Percentiles rank a stretch among this genome's conserved stretches.
Conservation (phyloP, 2,888 invertebrate genomes). For the Aphodius sticticus region DNA sequence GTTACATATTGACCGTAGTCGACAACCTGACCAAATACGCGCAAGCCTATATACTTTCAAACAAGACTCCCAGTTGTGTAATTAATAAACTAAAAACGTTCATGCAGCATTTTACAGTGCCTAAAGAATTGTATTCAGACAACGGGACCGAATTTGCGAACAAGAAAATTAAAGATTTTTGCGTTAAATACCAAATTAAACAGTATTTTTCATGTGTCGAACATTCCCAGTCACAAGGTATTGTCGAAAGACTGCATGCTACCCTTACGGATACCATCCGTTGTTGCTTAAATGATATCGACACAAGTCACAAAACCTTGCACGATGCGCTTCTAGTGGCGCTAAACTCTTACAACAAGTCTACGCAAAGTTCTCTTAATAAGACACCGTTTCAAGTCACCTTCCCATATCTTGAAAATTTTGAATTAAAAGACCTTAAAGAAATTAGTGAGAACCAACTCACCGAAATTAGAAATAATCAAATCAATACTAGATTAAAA, state of each 20-base stretch:
- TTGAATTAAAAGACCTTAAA: neutral
- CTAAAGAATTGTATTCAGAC: neutral
- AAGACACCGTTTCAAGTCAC: neutral
- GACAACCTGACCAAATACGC: slow-evolving; percentile 4
- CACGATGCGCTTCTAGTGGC: neutral
- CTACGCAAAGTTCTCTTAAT: neutral
- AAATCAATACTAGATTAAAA: too few species aligned
- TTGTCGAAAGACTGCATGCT: neutral
- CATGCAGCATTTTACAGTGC: neutral
- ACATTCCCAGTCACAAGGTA: slow-evolving; percentile 5
- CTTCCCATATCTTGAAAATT: neutral
- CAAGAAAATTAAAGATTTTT: neutral
- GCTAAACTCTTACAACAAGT: slow-evolving; percentile 5
- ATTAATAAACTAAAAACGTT: slow-evolving; percentile 5
- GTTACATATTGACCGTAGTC: neutral
- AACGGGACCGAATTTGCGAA: neutral
- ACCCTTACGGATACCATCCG: neutral
- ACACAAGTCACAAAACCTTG: neutral
- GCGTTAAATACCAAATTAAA: neutral
- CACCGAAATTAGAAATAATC: too few species aligned
- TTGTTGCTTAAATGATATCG: neutral
- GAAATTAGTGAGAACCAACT: too few species aligned
- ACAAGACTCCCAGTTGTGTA: neutral
- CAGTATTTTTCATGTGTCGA: neutral
- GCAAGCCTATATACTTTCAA: neutral